phyloP scores from a whole-genome alignment of 2,888 invertebrate species.

The Chydorus sphaericus region DNA sequence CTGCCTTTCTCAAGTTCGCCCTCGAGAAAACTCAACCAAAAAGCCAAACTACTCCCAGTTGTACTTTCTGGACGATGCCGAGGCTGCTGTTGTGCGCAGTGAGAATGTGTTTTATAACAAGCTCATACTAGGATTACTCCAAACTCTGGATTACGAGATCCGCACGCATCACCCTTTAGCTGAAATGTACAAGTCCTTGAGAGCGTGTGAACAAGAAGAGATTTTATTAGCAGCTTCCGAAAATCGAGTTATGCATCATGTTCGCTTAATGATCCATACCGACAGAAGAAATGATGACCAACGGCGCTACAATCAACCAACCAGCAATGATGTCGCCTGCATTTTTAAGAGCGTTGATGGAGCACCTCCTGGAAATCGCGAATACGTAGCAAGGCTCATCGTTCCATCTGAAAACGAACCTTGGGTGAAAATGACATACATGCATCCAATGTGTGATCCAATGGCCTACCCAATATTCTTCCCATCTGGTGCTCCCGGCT shows the following conservation, averaged over 20 bases:
- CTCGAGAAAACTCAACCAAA: neutral
- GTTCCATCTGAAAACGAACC: neutral
- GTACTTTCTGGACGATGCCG: neutral
- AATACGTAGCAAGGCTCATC: neutral
- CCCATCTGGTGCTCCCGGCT: constrained; percentile 20
- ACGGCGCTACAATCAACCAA: constrained; percentile 19
- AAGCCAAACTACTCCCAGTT: neutral
- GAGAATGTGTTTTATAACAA: too few species aligned
- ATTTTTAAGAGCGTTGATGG: constrained; percentile 18
- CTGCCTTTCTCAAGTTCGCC: constrained; percentile 15
- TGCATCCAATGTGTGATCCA: constrained; percentile 20
- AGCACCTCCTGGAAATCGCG: constrained; percentile 16
- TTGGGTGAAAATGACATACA: constrained; percentile 10
- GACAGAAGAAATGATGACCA: constrained; percentile 10
- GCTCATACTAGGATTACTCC: too few species aligned
- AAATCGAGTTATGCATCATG: neutral
- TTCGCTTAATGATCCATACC: constrained; percentile 11
- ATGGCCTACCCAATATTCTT: constrained; percentile 21
- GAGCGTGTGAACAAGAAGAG: neutral
- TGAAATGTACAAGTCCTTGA: neutral
- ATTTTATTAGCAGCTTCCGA: neutral
- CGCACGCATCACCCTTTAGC: neutral
- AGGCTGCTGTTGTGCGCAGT: too few species aligned
- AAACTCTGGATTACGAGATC: neutral
- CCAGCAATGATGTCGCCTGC: constrained; percentile 18